These are phyloP conservation scores for Asbolus verrucosus DNA, from an alignment of 1,140 invertebrate species.

Conservation along the genomic window DNA sequence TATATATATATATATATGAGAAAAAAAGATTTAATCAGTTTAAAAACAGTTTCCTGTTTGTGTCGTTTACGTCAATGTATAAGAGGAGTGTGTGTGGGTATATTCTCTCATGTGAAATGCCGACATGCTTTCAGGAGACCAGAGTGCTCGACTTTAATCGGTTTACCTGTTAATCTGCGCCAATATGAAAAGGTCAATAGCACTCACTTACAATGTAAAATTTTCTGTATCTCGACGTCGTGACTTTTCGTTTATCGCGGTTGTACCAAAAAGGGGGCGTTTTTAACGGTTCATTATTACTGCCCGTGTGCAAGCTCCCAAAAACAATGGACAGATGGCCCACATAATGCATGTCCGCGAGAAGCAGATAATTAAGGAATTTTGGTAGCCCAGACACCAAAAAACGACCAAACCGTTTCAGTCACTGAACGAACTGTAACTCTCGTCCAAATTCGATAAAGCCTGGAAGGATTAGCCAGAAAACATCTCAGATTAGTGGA, in stretches of 20 bases:
- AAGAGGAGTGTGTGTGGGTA: conserved; percentile 27
- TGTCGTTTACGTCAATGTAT: conserved; percentile 8
- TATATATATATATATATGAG: too few species aligned
- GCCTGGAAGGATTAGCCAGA: too few species aligned
- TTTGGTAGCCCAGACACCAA: too few species aligned
- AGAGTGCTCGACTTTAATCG: conserved; percentile 62
- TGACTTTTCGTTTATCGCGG: conserved; percentile 53
- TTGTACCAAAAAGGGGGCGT: conserved; percentile 24
- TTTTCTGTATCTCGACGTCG: conserved; percentile 50
- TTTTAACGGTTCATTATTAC: conserved; percentile 36
- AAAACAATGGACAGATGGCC: conserved; percentile 7
- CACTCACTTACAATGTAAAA: conserved; percentile 54
- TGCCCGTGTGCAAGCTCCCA: neutral
- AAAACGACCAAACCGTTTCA: too few species aligned
- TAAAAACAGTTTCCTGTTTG: conserved; percentile 28
- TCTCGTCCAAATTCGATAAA: too few species aligned
- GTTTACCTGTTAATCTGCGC: conserved; percentile 63
- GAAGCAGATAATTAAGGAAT: too few species aligned
- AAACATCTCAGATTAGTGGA: too few species aligned
- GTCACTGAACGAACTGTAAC: too few species aligned
- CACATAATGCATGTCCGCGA: conserved; percentile 6
- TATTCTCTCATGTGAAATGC: conserved; percentile 58
- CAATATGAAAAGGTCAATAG: conserved; percentile 58
- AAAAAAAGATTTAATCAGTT: conserved; percentile 37
- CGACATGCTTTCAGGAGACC: conserved; percentile 51